A percentile compares a stretch with the other conserved stretches of the same genome.
These are phyloP conservation scores for Dendrocopos noguchii DNA, from an alignment of 2,113 vertebrate species.

Conservation along the genomic window DNA sequence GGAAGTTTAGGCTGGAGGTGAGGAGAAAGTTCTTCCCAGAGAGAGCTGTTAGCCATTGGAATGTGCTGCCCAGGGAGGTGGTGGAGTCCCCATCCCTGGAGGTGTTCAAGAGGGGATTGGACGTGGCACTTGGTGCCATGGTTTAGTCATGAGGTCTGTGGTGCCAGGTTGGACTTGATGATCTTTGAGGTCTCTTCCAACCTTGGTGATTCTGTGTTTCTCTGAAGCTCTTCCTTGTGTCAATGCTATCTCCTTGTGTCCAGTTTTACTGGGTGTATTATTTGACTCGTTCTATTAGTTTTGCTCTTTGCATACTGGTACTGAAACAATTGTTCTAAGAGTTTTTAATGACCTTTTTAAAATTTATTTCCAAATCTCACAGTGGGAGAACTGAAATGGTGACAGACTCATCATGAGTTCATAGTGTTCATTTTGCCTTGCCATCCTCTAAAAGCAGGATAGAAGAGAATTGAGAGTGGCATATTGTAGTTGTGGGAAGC, in stretches of 20 bases:
- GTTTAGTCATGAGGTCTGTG: too few species aligned
- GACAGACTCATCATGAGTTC: not conserved
- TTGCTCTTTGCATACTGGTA: not conserved
- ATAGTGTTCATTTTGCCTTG: not conserved
- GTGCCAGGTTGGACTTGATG: too few species aligned
- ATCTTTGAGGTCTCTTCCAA: too few species aligned
- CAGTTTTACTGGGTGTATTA: not conserved
- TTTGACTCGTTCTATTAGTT: not conserved
- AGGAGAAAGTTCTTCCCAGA: too few species aligned
- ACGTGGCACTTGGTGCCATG: too few species aligned
- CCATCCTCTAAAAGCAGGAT: not conserved
- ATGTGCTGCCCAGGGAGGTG: too few species aligned
- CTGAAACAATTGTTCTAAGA: not conserved
- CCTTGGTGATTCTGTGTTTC: too few species aligned
- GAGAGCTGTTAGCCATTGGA: too few species aligned
- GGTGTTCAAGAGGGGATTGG: too few species aligned
- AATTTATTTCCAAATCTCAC: not conserved
- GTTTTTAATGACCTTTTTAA: fast-evolving
- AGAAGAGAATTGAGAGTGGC: not conserved
- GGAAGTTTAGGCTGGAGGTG: too few species aligned
- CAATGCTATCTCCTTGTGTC: not conserved
- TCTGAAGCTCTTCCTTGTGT: not conserved
- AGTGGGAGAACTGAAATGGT: not conserved
- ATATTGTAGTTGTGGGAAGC: not conserved
- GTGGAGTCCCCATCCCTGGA: too few species aligned